phyloP scores from a whole-genome alignment of 1,140 invertebrate species.

The Hirudo medicinalis region DNA sequence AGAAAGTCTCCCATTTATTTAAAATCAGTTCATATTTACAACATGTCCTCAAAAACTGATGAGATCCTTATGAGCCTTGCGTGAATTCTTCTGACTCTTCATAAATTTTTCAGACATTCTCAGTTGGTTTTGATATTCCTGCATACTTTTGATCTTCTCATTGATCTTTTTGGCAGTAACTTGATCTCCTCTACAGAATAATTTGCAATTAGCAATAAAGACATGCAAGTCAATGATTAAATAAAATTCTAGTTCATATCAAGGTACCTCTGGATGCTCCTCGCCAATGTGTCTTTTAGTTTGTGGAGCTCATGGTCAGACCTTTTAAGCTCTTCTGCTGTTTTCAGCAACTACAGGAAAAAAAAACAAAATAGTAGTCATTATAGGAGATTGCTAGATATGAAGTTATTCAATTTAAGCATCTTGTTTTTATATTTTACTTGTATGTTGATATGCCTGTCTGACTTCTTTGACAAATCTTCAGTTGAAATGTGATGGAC shows the following conservation, averaged over 20 bases:
- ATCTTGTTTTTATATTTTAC: neutral
- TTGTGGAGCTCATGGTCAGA: neutral
- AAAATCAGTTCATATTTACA: too few species aligned
- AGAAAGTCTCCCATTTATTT: too few species aligned
- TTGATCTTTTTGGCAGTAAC: neutral
- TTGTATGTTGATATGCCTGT: slow-evolving; percentile 7
- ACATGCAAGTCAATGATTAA: neutral
- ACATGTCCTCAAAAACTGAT: neutral
- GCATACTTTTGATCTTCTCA: slow-evolving; percentile 4
- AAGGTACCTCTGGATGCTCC: neutral
- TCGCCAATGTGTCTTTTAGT: neutral
- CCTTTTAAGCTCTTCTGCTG: neutral
- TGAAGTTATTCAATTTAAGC: neutral
- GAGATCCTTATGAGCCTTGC: neutral
- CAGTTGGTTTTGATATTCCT: neutral
- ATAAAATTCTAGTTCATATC: neutral
- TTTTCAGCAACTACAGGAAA: neutral
- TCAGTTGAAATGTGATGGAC: slow-evolving; percentile 1
- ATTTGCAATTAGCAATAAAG: neutral
- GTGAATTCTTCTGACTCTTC: slow-evolving; percentile 4
- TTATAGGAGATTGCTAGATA: neutral
- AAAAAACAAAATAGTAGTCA: neutral
- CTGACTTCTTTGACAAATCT: neutral
- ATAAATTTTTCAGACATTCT: neutral
- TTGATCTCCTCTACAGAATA: neutral